These are phyloP conservation scores for Taenaris catops DNA, from an alignment of 2,888 invertebrate species.

Conservation along the genomic window DNA sequence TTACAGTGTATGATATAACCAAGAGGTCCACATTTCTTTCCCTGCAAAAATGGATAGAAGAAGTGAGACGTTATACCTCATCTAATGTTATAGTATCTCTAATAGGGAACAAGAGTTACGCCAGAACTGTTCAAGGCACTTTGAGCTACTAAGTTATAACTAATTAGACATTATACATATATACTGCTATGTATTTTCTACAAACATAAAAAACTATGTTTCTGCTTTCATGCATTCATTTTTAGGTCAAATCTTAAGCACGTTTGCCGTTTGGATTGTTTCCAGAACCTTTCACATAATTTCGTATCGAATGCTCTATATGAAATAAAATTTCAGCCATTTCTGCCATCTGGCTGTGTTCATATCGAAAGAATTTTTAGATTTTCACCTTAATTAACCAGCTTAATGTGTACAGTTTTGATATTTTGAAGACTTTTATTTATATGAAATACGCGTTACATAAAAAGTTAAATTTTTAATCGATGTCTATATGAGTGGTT, in stretches of 20 bases:
- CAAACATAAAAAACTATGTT: no score
- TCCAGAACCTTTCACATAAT: constrained; percentile 23
- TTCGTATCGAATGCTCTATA: constrained; percentile 17
- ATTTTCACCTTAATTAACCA: constrained; percentile 1
- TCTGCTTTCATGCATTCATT: constrained; percentile 13
- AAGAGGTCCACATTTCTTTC: constrained; percentile 95
- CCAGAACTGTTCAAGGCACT: no score
- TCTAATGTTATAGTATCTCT: constrained; percentile 94
- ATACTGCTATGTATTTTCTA: no score
- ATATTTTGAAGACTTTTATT: no score
- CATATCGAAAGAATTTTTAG: constrained; percentile 1
- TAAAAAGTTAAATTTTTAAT: no score
- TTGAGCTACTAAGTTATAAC: no score
- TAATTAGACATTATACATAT: no score
- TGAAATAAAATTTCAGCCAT: constrained; percentile 14
- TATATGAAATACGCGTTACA: no score
- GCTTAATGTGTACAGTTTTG: no score
- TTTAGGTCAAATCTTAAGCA: constrained; percentile 24
- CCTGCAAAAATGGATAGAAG: constrained; percentile 97
- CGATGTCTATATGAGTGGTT: no score
- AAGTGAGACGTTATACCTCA: constrained; percentile 95
- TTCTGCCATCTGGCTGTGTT: constrained; percentile 5
- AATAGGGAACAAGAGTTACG: constrained; percentile 96
- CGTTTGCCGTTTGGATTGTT: constrained; percentile 23
- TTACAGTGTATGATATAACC: constrained; percentile 95